Base-by-base conservation (phyloP, 2,113 vertebrate genomes). In the Condylura cristata region DNA sequence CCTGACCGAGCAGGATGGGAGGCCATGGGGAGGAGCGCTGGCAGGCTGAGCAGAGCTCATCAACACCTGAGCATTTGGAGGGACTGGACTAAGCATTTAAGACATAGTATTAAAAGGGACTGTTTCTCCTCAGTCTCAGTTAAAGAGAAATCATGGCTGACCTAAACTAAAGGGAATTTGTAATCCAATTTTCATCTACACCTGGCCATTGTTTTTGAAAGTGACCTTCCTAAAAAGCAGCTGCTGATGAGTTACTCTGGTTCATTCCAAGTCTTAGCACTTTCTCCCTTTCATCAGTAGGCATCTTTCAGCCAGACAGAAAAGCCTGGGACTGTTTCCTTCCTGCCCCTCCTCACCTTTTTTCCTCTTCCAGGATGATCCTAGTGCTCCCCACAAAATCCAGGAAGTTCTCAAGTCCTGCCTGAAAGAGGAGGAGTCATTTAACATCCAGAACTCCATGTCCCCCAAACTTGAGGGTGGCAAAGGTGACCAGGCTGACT, bases 401-500 rank as follows among this genome's bases (percentile, higher is more conserved):
- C 99, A 99, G 98, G 99, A 99, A 94, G 98, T 98, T 71, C 98
- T 99, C 98, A 99, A 99, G 97, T 99, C 99, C 97, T 99, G 99
- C 30, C 98, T 99, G 86, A 98, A 99, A 97, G 99, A 99, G 89
- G 99, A 99, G 98, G 99, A 99, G 93, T 98, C 99, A 0, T 99
- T 99, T 41, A 99, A 99, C 98, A 99, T 99, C 98, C 99, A 99
- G 98, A 99, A 99, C 98, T 99, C 99, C 44, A 98, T 99, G 97
- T 99, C 99, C 30, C 99, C 99, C 98, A 99, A 99, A 97, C 99
- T 99, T 2, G 99, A 99, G 76, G 98, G 99, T 85, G 98, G 99
- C 97, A 99, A 99, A 97, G 98, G 99, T 48, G 99, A 99, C 97
- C 99, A 98, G 94, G 99, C 99, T 32, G 98, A 97, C 91, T 96